Conservation (phyloP, 2,113 vertebrate species). For the Phocoena phocoena region DNA sequence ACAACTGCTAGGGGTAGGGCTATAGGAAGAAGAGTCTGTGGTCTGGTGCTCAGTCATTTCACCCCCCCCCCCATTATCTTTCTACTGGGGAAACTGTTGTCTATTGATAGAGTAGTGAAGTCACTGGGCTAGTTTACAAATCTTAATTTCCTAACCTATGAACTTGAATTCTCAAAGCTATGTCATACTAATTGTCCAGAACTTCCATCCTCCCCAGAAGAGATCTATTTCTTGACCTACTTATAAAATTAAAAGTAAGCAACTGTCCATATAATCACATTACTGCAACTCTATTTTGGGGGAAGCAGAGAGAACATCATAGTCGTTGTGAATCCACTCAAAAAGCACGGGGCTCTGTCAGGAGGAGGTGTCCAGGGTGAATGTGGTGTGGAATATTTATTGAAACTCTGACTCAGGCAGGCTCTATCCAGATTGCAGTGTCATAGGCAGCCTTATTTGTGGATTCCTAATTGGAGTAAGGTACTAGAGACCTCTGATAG, state of each 20-base stretch:
- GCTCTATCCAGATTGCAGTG: neutral
- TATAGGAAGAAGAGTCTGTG: neutral
- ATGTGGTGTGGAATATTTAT: neutral
- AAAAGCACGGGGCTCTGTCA: neutral
- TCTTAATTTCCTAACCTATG: conserved; percentile 4
- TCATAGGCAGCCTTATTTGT: neutral
- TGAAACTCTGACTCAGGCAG: neutral
- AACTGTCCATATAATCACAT: neutral
- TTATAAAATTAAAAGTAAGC: neutral
- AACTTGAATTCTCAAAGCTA: neutral
- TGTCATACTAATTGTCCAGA: neutral
- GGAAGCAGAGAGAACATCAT: neutral
- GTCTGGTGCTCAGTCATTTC: neutral
- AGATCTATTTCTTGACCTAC: neutral
- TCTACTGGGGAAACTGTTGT: neutral
- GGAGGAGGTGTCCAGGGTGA: neutral
- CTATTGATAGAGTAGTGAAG: neutral
- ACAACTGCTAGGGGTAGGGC: neutral
- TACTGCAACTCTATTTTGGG: neutral
- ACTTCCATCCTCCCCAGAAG: neutral
- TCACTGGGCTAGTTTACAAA: neutral
- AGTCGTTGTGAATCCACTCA: neutral
- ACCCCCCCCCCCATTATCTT: neutral
- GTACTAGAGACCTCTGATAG: neutral
- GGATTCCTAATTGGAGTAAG: neutral